Evolutionary conservation across 2,113 vertebrate species (phyloP), one percentile per base, ranked within the genome.

Genomic region (Acrocephalus kingi): DNA sequence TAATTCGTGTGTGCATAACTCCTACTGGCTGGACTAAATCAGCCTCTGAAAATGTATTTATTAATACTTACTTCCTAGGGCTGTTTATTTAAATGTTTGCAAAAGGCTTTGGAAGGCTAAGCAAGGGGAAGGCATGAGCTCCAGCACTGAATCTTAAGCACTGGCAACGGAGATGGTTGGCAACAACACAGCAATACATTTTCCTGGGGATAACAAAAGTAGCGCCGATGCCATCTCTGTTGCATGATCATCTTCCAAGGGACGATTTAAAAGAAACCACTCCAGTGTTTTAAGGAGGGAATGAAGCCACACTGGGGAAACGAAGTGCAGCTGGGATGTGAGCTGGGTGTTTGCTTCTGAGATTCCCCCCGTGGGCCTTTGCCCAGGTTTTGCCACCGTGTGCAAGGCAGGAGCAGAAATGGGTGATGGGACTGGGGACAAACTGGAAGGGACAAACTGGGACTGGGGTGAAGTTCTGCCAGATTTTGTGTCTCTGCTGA

Each of bases 41-140:
- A 55, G 89, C 90, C 94, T 95, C 90, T 96, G 93, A 93, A 96
- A 96, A 97, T 94, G 94, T 94, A 90, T 95, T 96, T 96, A 96
- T 95, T 96, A 97, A 95, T 97, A 96, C 93, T 93, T 96, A 76
- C 89, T 93, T 94, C 87, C 91, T 91, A 91, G 82, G 95, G 89
- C 75, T 91, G 90, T 94, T 90, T 95, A 94, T 96, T 95, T 96
- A 94, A 96, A 96, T 96, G 93, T 96, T 93, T 94, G 95, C 83
- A 92, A 97, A 96, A 95, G 85, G 92, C 94, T 96, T 94, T 94
- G 94, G 87, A 94, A 94, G 83, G 87, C 84, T 86, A 92, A 95
- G 95, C 88, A 92, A 96, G 83, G 85, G 93, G 92, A 94, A 94
- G 55, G 87, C 81, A 68, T 0, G 3, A 93, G 87, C 49, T 94